A percentile compares a stretch with the other conserved stretches of the same genome.
These are phyloP conservation scores for Chlorocebus sabaeus DNA, from an alignment of 2,113 vertebrate genomes.

Conservation along the genomic window DNA sequence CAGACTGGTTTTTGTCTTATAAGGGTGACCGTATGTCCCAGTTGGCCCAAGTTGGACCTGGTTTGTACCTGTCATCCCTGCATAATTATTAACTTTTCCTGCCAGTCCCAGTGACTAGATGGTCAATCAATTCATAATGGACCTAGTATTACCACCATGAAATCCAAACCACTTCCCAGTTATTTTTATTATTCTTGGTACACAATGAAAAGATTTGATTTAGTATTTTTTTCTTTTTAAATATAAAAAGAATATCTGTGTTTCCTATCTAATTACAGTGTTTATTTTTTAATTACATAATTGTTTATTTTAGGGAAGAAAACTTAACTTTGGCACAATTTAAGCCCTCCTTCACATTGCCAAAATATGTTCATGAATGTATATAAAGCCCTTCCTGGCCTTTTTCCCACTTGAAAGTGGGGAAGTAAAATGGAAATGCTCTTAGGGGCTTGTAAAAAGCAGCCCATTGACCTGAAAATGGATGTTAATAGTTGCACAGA, in stretches of 20 bases:
- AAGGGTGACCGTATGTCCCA: not conserved
- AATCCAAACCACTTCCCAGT: not conserved
- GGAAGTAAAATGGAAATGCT: not conserved
- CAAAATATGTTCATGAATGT: not conserved
- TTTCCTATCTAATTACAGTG: not conserved
- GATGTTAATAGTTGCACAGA: not conserved
- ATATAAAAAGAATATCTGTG: not conserved
- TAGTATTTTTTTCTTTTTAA: not conserved
- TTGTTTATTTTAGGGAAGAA: not conserved
- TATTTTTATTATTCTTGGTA: slow-evolving; percentile 2
- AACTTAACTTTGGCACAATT: not conserved
- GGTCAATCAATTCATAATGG: not conserved
- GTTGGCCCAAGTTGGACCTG: not conserved
- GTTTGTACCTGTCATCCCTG: not conserved
- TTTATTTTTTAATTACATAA: slow-evolving; percentile 16
- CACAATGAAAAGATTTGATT: not conserved
- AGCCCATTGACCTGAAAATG: rapidly evolving
- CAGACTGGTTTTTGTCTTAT: not conserved
- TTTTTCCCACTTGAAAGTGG: not conserved
- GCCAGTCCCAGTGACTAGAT: not conserved
- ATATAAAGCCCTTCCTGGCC: not conserved
- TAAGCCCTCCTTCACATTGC: not conserved
- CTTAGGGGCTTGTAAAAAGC: not conserved
- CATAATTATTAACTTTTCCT: not conserved
- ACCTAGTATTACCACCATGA: not conserved